Evolutionary conservation across 2,113 vertebrate species (phyloP), one percentile per base, ranked within the genome.

Genomic region (Solenodon paradoxus): DNA sequence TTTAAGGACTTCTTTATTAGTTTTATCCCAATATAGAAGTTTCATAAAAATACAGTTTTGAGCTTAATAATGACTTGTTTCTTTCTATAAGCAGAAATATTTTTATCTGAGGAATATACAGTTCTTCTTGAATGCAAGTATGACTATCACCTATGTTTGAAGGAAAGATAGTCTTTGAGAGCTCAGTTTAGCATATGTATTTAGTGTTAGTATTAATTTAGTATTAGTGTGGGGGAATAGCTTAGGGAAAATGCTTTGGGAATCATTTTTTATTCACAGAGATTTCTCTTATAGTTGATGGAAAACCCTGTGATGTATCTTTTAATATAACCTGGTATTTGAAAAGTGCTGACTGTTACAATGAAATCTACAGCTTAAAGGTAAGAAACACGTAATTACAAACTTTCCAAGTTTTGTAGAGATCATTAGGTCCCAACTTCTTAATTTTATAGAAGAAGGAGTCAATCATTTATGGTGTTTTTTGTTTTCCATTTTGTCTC

Each of bases 341-440:
- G 77, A 98, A 98, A 81, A 98, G 98, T 94, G 98, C 98, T 93
- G 98, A 98, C 92, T 99, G 98, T 97, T 99, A 99, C 97, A 99
- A 99, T 97, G 98, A 99, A 95, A 98, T 99, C 90, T 99, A 98
- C 93, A 98, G 97, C 78, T 98, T 99, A 89, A 98, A 98, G 98
- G 98, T 99, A 98, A 98, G 97, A 95, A 96, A 93, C 66, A 16
- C 16, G 94, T n/a, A 94, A 89, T 47, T 90, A 24, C 1, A 93
- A 47, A 69, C 20, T 88, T 93, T 88, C 45, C 51, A 91, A 91
- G 35, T 32, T 45, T 24, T 40, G 74, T 53, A 55, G 35, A 59
- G 12, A 32, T 95, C 4, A 28, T 77, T 4, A 42, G 40, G 40
- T 86, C 47, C 45, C 22, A 35, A 19, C 11, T 3, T 92, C 32